Base-by-base conservation (phyloP, 2,888 invertebrate genomes). In the Nasonia oneida region DNA sequence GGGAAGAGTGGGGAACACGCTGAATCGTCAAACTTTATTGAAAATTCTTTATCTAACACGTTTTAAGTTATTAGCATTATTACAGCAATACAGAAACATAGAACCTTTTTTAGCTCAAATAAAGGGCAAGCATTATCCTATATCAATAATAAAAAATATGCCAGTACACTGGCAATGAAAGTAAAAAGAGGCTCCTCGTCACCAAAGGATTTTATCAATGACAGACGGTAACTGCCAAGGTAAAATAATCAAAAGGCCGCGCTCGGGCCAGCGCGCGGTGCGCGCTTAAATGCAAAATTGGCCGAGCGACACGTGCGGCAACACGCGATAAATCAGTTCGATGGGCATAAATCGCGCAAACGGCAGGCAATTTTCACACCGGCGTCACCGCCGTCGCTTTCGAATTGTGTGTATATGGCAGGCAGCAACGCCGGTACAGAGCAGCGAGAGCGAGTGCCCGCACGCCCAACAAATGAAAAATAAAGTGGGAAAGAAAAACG, bases 291-390 rank as follows among this genome's bases (percentile, higher is more conserved):
- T 29, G 82, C 50, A 53, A 76, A 83, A 84, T 50, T 84, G 57
- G 50, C 57, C 75, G 23, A 67, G 42, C 18, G 29, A 73, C 53
- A 57, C n/a, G 79, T 64, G 67, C 80, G 42, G 10, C 37, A 47
- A 33, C 50, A 39, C 74, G 73, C 85, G 67, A 83, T 86, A 86
- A 86, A 86, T 86, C 86, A 86, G 79, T 79, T 83, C 75, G 83
- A 70, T 80, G 83, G 86, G 86, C 83, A 79, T 83, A 83, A 86
- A 86, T 86, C 86, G 86, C 83, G 33, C 42, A 57, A 83, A 86
- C 86, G 82, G 57, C 83, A 83, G 78, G 61, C 83, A 86, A 86
- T 86, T 86, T 83, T 83, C 83, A 23, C 82, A 67, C 39, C 53
- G 71, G 37, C 50, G 70, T 29, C 71, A 64, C 81, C 47, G 70